Base-by-base conservation (phyloP, 2,113 vertebrate species). In the Odocoileus virginianus region DNA sequence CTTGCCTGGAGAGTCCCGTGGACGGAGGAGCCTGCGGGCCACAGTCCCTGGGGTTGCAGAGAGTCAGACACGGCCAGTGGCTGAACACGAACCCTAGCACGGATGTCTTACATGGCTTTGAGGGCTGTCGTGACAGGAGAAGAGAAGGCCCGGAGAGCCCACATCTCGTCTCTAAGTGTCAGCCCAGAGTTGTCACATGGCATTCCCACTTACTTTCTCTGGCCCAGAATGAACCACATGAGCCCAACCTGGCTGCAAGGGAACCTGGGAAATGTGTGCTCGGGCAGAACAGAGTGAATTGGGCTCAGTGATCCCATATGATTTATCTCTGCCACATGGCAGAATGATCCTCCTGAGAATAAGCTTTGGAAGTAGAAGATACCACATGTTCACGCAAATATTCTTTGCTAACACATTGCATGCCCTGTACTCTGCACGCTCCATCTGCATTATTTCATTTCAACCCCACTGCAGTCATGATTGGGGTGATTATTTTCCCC, bases 401-500 rank as follows among this genome's bases (percentile, higher is more conserved):
- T 23, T 54, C 52, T 81, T 43, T n/a, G 60, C 10, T 47, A 27
- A 9, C 28, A 11, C 21, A 25, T 1, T 25, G 1, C 47, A 3
- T 25, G 78, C 21, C 4, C 10, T 6, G 8, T 6, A 0, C 67
- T 33, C 6, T 21, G 30, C 36, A 8, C 0, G 0, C 50, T 61
- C 33, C 28, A 27, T 14, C n/a, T 47, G 21, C 23, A 25, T 84
- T 40, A 3, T 64, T 74, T 81, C n/a, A 9, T 52, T 33, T 43
- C 12, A 54, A 61, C 6, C 17, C 3, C 23, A 36, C 0, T 13
- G 40, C 23, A 13, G 3, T 7, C 27, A 1, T 17, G 21, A 27
- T 23, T 43, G 30, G 8, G 1, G 4, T 7, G 47, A 43, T 71
- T 4, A 3, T 83, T 57, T 83, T 45, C 45, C 71, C 27, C n/a